Conservation (phyloP, 2,113 vertebrate genomes). For the Procavia capensis region DNA sequence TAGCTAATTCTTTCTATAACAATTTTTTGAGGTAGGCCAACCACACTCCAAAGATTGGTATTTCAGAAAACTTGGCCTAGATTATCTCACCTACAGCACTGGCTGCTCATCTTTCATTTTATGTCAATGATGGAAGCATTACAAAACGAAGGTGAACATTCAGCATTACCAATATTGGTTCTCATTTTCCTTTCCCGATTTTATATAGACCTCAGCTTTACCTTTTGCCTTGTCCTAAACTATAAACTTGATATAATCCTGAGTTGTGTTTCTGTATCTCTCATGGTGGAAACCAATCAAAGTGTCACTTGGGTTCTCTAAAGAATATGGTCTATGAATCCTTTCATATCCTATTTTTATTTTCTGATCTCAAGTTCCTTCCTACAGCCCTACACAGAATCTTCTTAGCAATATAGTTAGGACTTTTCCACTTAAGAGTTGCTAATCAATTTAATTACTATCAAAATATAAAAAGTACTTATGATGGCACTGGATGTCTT, state of each 20-base stretch:
- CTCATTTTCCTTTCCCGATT: not conserved
- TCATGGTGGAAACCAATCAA: slow-evolving; percentile 4
- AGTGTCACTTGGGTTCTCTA: not conserved
- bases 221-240: not conserved
- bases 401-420: not conserved
- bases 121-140: not conserved
- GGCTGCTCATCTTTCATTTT: not conserved
- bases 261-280: not conserved
- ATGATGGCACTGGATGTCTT: not conserved
- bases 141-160: not conserved
- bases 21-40: slow-evolving; percentile 6
- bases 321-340: not conserved
- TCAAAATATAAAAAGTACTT: not conserved
- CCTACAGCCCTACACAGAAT: not conserved
- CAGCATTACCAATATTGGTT: not conserved
- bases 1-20: not conserved
- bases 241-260: not conserved
- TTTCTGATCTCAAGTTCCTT: not conserved
- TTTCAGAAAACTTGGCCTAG: not conserved
- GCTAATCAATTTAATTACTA: not conserved
- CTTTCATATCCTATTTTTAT: not conserved
- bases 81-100: not conserved
- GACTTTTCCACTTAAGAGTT: not conserved
- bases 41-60: not conserved
- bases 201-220: not conserved